Evolutionary conservation across 2,797 vertebrate genomes (phyloP).

Genomic region (Epinephelus awoara): DNA sequence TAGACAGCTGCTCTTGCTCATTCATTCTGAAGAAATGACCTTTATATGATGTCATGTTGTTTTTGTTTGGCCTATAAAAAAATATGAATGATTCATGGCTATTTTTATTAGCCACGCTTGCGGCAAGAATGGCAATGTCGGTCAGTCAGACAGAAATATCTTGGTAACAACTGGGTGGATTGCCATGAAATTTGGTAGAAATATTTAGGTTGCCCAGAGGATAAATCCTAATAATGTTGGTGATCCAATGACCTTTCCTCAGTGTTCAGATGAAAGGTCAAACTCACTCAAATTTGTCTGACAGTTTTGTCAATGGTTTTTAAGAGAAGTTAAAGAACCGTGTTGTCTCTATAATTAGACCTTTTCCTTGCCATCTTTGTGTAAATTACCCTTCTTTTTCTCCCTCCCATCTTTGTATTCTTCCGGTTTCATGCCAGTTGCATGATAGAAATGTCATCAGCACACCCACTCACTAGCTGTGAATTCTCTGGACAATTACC

Average conservation of each 20-base stretch:
- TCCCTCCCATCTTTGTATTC: too few species aligned
- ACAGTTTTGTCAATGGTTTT: too few species aligned
- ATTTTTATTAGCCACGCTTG: neutral
- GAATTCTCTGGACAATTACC: too few species aligned
- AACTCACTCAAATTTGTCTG: too few species aligned
- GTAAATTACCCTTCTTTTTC: too few species aligned
- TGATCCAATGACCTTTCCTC: neutral
- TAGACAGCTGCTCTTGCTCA: neutral
- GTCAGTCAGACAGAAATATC: neutral
- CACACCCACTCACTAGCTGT: too few species aligned
- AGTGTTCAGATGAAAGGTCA: neutral
- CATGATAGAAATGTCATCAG: too few species aligned
- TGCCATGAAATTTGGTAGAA: neutral
- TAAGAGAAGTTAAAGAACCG: too few species aligned
- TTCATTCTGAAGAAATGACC: conserved; percentile 11
- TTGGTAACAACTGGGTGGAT: neutral
- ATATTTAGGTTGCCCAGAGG: neutral
- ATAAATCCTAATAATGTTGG: neutral
- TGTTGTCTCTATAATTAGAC: too few species aligned
- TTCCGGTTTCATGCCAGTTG: too few species aligned
- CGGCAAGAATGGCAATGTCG: neutral
- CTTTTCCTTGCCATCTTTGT: too few species aligned
- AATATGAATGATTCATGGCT: neutral
- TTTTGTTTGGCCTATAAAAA: conserved; percentile 23
- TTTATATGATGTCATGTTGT: conserved; percentile 6